These are phyloP conservation scores for Chrysaora quinquecirrha DNA, from an alignment of 30 jellyfish, hydroid and myxozoan genomes.

Conservation along the genomic window DNA sequence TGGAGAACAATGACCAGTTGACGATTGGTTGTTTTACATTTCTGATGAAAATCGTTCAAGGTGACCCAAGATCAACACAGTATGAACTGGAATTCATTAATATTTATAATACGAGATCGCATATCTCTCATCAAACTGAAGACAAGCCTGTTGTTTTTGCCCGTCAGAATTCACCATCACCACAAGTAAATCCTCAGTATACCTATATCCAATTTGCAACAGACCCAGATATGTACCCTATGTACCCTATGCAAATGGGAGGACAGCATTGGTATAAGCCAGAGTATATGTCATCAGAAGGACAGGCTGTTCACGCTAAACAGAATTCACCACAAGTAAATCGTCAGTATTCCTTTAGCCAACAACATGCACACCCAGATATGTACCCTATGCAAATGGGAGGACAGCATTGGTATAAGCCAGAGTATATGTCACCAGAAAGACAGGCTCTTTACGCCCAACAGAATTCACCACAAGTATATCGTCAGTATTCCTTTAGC, in stretches of 20 bases:
- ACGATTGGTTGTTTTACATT: conserved; percentile 53
- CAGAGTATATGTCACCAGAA: background rate
- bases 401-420: background rate
- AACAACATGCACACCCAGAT: background rate
- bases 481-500: too few relatives aligned
- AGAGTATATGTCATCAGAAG: too few relatives aligned
- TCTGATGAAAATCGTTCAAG: conserved; percentile 51
- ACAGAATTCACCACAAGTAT: too few relatives aligned
- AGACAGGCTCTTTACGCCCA: too few relatives aligned
- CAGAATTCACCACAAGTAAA: background rate
- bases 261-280: too few relatives aligned
- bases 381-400: background rate
- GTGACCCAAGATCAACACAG: conserved; percentile 21
- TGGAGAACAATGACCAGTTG: conserved; percentile 45
- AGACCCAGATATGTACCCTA: too few relatives aligned
- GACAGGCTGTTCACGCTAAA: background rate
- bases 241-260: too few relatives aligned
- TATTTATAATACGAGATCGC: background rate
- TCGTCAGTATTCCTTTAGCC: background rate
- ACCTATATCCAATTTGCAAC: too few relatives aligned
- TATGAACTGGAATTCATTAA: conserved; percentile 28
- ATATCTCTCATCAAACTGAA: background rate
- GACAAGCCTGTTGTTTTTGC: too few relatives aligned
- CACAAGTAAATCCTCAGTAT: too few relatives aligned
- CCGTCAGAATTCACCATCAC: too few relatives aligned